Evolutionary conservation across 2,888 invertebrate genomes (phyloP).

Genomic region (Anodontia alba): DNA sequence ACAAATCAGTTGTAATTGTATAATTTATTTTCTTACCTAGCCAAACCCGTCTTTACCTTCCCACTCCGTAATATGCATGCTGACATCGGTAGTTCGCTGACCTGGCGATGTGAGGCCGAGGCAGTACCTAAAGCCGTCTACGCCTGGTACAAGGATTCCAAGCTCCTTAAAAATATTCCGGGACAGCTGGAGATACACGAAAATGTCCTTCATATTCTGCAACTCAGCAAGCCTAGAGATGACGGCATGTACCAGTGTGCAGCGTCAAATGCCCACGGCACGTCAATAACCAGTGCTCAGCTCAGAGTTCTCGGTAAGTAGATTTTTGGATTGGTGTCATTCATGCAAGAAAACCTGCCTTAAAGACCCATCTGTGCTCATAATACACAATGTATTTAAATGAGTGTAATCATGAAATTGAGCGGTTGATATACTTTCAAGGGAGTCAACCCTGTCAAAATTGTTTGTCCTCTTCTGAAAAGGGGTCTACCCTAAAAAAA

Average conservation of each 20-base stretch:
- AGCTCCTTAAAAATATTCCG: slow-evolving; percentile 22
- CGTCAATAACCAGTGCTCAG: slow-evolving; percentile 94
- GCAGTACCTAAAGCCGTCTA: slow-evolving; percentile 74
- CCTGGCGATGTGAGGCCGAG: slow-evolving; percentile 78
- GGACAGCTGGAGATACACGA: slow-evolving; percentile 62
- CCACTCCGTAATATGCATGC: slow-evolving; percentile 78
- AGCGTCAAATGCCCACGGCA: slow-evolving; percentile 94
- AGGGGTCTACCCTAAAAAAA: too few relatives aligned
- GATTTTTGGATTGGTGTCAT: background rate
- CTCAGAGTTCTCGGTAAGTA: slow-evolving; percentile 92
- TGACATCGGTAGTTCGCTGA: slow-evolving; percentile 73
- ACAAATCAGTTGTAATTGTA: too few relatives aligned
- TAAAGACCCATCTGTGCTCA: too few relatives aligned
- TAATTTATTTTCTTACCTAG: too few relatives aligned
- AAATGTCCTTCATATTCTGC: slow-evolving; percentile 67
- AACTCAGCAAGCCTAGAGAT: slow-evolving; percentile 87
- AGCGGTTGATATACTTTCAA: too few relatives aligned
- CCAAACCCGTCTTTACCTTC: slow-evolving; percentile 79
- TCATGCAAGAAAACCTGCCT: too few relatives aligned
- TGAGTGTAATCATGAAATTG: too few relatives aligned
- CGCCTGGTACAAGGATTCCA: slow-evolving; percentile 75
- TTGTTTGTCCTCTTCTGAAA: too few relatives aligned
- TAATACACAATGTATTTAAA: too few relatives aligned
- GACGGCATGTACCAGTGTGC: slow-evolving; percentile 98
- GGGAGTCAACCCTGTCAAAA: too few relatives aligned